Conservation (phyloP, 2,113 vertebrate genomes). For the Coturnix japonica region DNA sequence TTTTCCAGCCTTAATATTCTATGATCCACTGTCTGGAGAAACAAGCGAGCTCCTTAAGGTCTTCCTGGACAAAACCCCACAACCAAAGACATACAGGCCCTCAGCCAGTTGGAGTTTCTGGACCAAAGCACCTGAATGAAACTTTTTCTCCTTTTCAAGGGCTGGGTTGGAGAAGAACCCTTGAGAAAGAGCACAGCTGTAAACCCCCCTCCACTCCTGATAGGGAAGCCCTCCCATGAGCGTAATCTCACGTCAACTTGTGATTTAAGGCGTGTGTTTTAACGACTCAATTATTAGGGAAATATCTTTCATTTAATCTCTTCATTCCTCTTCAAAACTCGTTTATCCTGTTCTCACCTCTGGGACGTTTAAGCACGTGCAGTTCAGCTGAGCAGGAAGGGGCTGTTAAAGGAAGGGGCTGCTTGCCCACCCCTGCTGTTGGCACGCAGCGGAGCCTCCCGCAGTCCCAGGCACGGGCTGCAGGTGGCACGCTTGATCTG, state of each 20-base stretch:
- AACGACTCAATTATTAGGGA: not conserved
- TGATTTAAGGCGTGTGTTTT: not conserved
- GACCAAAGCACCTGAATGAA: not conserved
- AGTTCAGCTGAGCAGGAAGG: not conserved
- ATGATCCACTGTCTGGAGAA: not conserved
- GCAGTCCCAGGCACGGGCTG: slow-evolving; percentile 8
- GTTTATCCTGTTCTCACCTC: not conserved
- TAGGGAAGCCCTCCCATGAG: not conserved
- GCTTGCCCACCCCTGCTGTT: too few species aligned
- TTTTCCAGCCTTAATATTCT: too few species aligned
- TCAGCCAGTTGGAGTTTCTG: not conserved
- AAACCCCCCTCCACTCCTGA: not conserved
- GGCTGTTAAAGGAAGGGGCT: accelerated
- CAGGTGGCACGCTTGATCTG: slow-evolving; percentile 62
- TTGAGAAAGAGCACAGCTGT: not conserved
- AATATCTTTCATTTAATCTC: not conserved
- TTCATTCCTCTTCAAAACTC: not conserved
- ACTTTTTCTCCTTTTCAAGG: accelerated
- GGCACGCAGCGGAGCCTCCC: accelerated
- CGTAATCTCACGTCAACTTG: not conserved
- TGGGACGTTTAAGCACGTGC: not conserved
- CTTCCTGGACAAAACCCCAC: not conserved
- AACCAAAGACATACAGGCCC: not conserved
- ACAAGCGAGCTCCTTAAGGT: not conserved
- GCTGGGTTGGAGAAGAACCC: not conserved